phyloP scores from a whole-genome alignment of 2,797 vertebrate genomes.

The Mormyrus proboscirostris region DNA sequence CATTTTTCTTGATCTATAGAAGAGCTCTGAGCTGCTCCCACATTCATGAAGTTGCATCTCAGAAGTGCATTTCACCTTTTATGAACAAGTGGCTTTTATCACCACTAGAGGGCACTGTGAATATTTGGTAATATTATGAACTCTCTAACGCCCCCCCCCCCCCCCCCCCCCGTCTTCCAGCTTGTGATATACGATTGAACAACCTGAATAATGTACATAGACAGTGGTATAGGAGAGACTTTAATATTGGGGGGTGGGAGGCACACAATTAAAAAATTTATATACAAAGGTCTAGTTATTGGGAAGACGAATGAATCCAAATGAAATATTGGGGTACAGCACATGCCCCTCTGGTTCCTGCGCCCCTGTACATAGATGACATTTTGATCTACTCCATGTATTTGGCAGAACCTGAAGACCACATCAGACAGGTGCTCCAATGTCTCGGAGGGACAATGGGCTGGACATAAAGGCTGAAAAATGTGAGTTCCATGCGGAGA shows the following conservation, averaged over 20 bases:
- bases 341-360: not conserved
- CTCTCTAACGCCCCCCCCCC: not conserved
- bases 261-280: not conserved
- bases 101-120: not conserved
- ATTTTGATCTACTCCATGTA: not conserved
- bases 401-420: not conserved
- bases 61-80: not conserved
- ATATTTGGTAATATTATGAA: not conserved
- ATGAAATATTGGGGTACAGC: not conserved
- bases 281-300: not conserved
- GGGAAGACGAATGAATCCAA: not conserved
- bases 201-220: not conserved
- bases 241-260: not conserved
- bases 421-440: not conserved
- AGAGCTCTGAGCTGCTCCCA: not conserved
- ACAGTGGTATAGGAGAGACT: not conserved
- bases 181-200: not conserved
- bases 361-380: not conserved
- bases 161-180: not conserved
- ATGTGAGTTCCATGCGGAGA: not conserved
- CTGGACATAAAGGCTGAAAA: not conserved
- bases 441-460: not conserved
- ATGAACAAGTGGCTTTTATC: not conserved
- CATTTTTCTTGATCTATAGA: not conserved
- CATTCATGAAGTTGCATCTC: not conserved